Percentiles rank a stretch among this genome's conserved stretches.
Conservation (phyloP, 2,797 vertebrate genomes). For the Molothrus ater region DNA sequence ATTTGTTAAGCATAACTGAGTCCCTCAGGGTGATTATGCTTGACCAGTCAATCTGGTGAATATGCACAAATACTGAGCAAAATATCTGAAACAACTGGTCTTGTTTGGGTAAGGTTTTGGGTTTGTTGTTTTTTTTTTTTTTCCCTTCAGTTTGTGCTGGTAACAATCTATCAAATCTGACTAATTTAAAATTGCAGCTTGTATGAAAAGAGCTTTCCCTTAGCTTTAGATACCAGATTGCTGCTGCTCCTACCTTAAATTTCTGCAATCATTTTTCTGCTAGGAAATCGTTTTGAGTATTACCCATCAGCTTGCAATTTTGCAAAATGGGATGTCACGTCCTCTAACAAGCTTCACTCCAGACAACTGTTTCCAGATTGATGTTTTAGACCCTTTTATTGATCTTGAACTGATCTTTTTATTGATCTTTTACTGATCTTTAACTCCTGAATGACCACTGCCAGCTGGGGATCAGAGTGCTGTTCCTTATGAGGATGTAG, state of each 20-base stretch:
- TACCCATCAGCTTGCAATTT: not conserved
- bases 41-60: slow-evolving; percentile 9
- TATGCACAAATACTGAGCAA: not conserved
- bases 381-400: not conserved
- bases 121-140: too few species aligned
- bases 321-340: not conserved
- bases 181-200: not conserved
- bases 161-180: not conserved
- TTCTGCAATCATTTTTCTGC: not conserved
- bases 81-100: not conserved
- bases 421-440: not conserved
- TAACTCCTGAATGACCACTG: slow-evolving; percentile 3
- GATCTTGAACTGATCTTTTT: not conserved
- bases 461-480: not conserved
- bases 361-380: not conserved
- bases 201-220: not conserved
- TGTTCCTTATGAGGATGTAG: not conserved
- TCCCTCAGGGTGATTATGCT: slow-evolving; percentile 6
- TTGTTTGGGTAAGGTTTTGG: not conserved
- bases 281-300: not conserved
- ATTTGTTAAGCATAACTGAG: not conserved
- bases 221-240: not conserved
- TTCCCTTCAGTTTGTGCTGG: not conserved
- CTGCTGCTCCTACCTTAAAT: not conserved
- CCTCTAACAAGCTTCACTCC: not conserved